Percentiles rank a stretch among this genome's conserved stretches.
phyloP scores from a whole-genome alignment of 1,140 invertebrate species.

The Platorchestia sp. region DNA sequence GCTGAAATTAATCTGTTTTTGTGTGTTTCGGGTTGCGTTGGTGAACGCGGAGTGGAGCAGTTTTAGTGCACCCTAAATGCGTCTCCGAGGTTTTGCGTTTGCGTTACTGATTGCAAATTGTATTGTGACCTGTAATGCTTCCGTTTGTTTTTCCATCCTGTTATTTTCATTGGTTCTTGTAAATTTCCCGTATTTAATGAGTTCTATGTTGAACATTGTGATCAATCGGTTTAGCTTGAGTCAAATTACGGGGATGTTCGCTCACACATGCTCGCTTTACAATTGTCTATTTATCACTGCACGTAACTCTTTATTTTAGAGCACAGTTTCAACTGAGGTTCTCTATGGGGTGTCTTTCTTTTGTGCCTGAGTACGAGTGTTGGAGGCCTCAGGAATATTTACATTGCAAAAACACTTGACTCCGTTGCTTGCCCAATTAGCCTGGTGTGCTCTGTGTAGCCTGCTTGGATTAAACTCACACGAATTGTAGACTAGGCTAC shows the following conservation, averaged over 20 bases:
- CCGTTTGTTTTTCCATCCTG: too few species aligned
- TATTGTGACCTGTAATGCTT: too few species aligned
- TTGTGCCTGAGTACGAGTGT: neutral
- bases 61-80: neutral
- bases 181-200: neutral
- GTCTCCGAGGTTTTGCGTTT: neutral
- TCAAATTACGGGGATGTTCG: neutral
- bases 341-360: neutral
- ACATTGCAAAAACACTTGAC: neutral
- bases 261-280: neutral
- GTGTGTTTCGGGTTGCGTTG: neutral
- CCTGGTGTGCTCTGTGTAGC: neutral
- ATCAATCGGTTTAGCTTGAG: neutral
- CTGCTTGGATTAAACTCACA: neutral
- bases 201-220: neutral
- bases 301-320: neutral
- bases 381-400: neutral
- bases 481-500: neutral
- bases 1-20: neutral
- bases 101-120: neutral
- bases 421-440: neutral
- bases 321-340: neutral
- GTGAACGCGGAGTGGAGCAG: neutral
- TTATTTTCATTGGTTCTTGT: too few species aligned
- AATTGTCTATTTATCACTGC: neutral